Conservation (phyloP, 2,797 vertebrate genomes). For the Neostethus bicornis region DNA sequence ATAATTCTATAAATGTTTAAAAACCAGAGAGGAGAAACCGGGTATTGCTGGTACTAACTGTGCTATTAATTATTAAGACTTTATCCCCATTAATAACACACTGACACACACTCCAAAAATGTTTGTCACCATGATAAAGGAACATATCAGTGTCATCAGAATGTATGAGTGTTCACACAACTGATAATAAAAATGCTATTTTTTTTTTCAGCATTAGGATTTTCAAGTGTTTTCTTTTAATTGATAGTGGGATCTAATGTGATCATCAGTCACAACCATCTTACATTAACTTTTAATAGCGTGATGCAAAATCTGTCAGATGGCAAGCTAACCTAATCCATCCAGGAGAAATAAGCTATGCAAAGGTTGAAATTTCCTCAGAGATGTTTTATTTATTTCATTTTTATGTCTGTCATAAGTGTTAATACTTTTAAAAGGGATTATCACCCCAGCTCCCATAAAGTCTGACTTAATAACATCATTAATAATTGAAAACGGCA, state of each 20-base stretch:
- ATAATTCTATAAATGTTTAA: slow-evolving; percentile 97
- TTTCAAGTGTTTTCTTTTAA: slow-evolving; percentile 15
- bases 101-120: slow-evolving; percentile 40
- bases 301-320: slow-evolving; percentile 22
- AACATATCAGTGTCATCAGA: slow-evolving; percentile 43
- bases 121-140: slow-evolving; percentile 50
- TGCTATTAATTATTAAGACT: slow-evolving; percentile 69
- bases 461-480: slow-evolving; percentile 26
- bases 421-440: slow-evolving; percentile 31
- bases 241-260: slow-evolving; percentile 11
- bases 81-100: slow-evolving; percentile 64
- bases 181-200: slow-evolving; percentile 4
- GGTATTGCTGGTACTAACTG: slow-evolving; percentile 76
- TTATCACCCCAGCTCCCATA: slow-evolving; percentile 20
- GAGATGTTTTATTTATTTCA: slow-evolving; percentile 36
- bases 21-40: slow-evolving; percentile 84
- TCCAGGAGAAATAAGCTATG: slow-evolving; percentile 1
- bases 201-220: slow-evolving; percentile 9
- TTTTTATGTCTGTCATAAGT: slow-evolving; percentile 17
- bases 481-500: slow-evolving; percentile 38
- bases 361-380: background rate
- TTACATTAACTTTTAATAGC: slow-evolving; percentile 28
- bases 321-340: slow-evolving; percentile 8
- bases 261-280: slow-evolving; percentile 24
- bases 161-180: slow-evolving; percentile 64